Base-by-base conservation (phyloP, 2,888 invertebrate genomes). In the Microchrysa polita region DNA sequence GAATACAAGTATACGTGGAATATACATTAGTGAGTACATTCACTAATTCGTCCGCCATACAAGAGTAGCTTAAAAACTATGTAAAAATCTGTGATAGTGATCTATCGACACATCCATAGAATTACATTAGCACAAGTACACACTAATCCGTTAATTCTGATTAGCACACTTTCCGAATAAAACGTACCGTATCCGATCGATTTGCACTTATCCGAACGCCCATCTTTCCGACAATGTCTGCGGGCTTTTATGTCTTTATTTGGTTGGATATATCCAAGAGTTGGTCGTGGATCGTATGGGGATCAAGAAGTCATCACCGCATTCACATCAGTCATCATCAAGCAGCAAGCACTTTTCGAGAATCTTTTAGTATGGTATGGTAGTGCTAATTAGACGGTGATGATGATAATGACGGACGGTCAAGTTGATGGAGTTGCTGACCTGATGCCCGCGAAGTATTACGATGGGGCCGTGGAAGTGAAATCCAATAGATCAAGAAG, bases 201-300 rank as follows among this genome's bases (percentile, higher is more conserved):
- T 69, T 69, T 57, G 57, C 69, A 69, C 55, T 40, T 55, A 69
- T 69, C 69, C 69, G 55, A 57, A 57, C 55, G 40, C 57, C 55
- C 34, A 69, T 69, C 69, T 69, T 69, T 69, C 16, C n/a, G 48
- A 7, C 18, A 10, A 5, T 55, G 20, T n/a, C 20, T 55, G n/a
- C n/a, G 20, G 55, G 10, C 55, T 16, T n/a, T n/a, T 55, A 55
- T 55, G 55, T 55, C 55, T 55, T n/a, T 55, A 55, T 55, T 55
- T 55, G 27, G 27, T 7, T 34, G 7, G 27, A n/a, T n/a, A n/a
- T n/a, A n/a, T n/a, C n/a, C n/a, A n/a, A 34, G 27, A 34, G 27
- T 7, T 34, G 27, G 27, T 34, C 27, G 7, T 34, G 27, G 27
- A 34, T 7, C 27, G n/a, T n/a, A 34, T 34, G 27, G 27, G 27